Evolutionary conservation across 2,113 vertebrate species (phyloP).

Genomic region (Lagopus leucura): DNA sequence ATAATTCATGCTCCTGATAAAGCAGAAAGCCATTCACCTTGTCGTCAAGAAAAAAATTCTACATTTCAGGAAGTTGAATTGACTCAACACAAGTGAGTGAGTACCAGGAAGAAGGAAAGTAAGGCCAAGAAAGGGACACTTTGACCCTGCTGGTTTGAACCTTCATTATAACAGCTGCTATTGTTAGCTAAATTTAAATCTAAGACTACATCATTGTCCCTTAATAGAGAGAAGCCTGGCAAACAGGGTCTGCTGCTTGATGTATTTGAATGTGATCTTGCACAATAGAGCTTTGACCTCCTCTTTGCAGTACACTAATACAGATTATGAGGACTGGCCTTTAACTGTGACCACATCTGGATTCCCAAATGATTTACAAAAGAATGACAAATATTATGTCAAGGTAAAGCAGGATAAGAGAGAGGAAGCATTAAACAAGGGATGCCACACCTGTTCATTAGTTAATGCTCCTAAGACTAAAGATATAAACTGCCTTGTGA

Average conservation of each 20-base stretch:
- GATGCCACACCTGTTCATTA: not conserved
- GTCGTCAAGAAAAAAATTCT: not conserved
- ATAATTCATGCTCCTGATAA: not conserved
- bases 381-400: constrained; percentile 1
- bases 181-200: constrained; percentile 60
- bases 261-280: not conserved
- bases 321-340: not conserved
- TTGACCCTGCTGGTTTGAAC: not conserved
- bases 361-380: constrained; percentile 32
- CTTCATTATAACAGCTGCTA: constrained; percentile 7
- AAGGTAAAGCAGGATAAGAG: not conserved
- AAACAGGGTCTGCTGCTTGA: not conserved
- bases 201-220: not conserved
- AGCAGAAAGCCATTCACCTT: not conserved
- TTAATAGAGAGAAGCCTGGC: not conserved
- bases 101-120: not conserved
- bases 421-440: not conserved
- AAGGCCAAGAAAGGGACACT: not conserved
- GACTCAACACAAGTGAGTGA: constrained; percentile 8
- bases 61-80: constrained; percentile 7
- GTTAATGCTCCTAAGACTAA: not conserved
- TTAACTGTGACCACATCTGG: constrained; percentile 29
- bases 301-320: not conserved
- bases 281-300: constrained; percentile 28
- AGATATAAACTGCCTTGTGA: not conserved